Base-by-base conservation (phyloP, 2,113 vertebrate genomes). In the Phalacrocorax brasilianus region DNA sequence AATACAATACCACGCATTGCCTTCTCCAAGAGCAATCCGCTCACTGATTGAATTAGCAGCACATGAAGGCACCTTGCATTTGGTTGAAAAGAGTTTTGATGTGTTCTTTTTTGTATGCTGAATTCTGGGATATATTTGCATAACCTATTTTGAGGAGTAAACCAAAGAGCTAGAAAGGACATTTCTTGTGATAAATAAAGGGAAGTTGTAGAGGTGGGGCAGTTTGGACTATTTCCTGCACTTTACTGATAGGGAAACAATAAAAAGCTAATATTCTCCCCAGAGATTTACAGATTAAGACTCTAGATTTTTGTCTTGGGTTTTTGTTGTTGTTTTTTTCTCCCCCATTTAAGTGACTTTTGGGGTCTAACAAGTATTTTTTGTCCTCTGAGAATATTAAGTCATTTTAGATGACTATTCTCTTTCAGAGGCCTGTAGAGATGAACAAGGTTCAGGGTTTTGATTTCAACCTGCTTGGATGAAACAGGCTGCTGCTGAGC, bases 201-300 rank as follows among this genome's bases (percentile, higher is more conserved):
- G 84, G 86, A 97, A 96, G 77, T 80, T 82, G 45, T 89, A 92
- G 49, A 92, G 50, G 62, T 75, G 50, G 75, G 62, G 84, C 84
- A n/a, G 52, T 76, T 79, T 59, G 53, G 42, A 75, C 35, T 66
- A 47, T 73, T 96, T 95, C 89, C 89, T 97, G 74, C 21, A 24
- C 85, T 93, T 89, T 83, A 73, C 17, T 79, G 53, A 85, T 79
- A 82, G 45, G 86, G 84, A 95, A 95, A 91, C 71, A 93, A 95
- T 89, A 82, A 95, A 93, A 85, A 91, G 22, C 28, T 88, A 79
- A 82, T 93, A 79, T 52, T 93, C 5, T 92, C 42, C 49, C 35
- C 52, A 68, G 86, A 92, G 53, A 58, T 88, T 65, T 89, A 40
- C 56, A 71, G 53, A 91, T 62, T 35, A 81, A 56, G 59, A 32